Evolutionary conservation across 1,140 invertebrate species (phyloP).

Genomic region (Batillaria attramentaria): DNA sequence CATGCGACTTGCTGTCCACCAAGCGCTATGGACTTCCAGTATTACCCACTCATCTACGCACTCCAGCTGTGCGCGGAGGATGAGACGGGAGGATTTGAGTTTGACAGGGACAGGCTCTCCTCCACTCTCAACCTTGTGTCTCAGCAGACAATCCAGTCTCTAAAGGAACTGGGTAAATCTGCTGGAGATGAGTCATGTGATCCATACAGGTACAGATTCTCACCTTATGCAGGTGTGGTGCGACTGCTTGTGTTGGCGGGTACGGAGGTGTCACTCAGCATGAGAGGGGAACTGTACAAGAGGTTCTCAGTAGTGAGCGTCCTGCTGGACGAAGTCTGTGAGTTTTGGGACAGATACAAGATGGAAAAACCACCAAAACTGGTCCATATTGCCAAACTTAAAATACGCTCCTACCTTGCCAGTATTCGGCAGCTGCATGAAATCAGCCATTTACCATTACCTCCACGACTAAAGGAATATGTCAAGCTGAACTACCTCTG

Average conservation of each 20-base stretch:
- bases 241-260: slow-evolving; percentile 46
- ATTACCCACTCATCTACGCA: slow-evolving; percentile 37
- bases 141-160: slow-evolving; percentile 20
- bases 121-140: slow-evolving; percentile 28
- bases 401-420: slow-evolving; percentile 41
- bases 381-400: slow-evolving; percentile 48
- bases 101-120: slow-evolving; percentile 13
- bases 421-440: slow-evolving; percentile 40
- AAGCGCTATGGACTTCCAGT: background rate
- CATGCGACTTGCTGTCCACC: slow-evolving; percentile 25
- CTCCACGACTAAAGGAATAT: slow-evolving; percentile 46
- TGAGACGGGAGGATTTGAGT: slow-evolving; percentile 31
- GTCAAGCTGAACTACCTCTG: slow-evolving; percentile 44
- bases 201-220: slow-evolving; percentile 17
- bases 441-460: slow-evolving; percentile 46
- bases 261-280: slow-evolving; percentile 21
- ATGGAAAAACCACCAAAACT: slow-evolving; percentile 40
- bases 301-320: no score
- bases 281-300: slow-evolving; percentile 25
- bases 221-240: slow-evolving; percentile 49
- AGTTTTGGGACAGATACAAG: slow-evolving; percentile 44
- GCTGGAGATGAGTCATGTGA: background rate
- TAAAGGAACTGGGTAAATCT: background rate
- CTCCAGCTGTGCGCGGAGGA: slow-evolving; percentile 41
- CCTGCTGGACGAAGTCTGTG: slow-evolving; percentile 48